Percentiles rank a stretch among this genome's conserved stretches.
Evolutionary conservation across 2,888 invertebrate genomes (phyloP).

Genomic region (Chesias legatella): DNA sequence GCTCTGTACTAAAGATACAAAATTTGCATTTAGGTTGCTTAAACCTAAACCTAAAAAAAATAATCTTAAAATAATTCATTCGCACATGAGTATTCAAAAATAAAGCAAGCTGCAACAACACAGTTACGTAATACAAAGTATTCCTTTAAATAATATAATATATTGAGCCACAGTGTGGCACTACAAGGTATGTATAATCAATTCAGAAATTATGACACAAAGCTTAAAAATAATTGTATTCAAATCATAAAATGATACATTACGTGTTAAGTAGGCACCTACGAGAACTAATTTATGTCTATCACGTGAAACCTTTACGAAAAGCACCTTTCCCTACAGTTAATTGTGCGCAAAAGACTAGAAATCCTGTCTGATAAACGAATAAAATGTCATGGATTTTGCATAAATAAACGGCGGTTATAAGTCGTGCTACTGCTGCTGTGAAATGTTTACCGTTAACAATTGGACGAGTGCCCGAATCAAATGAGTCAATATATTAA

Average conservation of each 20-base stretch:
- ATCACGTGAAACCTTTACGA: conserved; percentile 67
- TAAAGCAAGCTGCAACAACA: conserved; percentile 80
- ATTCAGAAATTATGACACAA: conserved; percentile 74
- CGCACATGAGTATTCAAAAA: conserved; percentile 79
- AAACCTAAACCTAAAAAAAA: conserved; percentile 26
- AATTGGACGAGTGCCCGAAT: not conserved
- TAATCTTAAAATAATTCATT: conserved; percentile 63
- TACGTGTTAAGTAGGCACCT: conserved; percentile 42
- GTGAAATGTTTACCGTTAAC: too few species aligned
- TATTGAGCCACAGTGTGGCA: conserved; percentile 75
- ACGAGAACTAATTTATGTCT: conserved; percentile 50
- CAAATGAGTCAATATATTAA: not conserved
- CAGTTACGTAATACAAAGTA: conserved; percentile 48
- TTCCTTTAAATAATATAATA: conserved; percentile 51
- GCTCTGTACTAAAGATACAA: conserved; percentile 71
- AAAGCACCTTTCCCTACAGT: conserved; percentile 67
- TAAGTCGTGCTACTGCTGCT: too few species aligned
- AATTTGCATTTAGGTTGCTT: conserved; percentile 54
- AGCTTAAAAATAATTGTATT: conserved; percentile 55
- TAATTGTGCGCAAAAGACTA: conserved; percentile 77
- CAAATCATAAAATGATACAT: conserved; percentile 46
- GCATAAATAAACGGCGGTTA: conserved; percentile 16
- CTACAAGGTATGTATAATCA: conserved; percentile 56
- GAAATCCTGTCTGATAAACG: conserved; percentile 58
- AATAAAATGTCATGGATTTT: conserved; percentile 59